Percentiles rank a stretch among this genome's conserved stretches.
These are phyloP conservation scores for Melanchra persicariae DNA, from an alignment of 2,888 invertebrate genomes.

Conservation along the genomic window DNA sequence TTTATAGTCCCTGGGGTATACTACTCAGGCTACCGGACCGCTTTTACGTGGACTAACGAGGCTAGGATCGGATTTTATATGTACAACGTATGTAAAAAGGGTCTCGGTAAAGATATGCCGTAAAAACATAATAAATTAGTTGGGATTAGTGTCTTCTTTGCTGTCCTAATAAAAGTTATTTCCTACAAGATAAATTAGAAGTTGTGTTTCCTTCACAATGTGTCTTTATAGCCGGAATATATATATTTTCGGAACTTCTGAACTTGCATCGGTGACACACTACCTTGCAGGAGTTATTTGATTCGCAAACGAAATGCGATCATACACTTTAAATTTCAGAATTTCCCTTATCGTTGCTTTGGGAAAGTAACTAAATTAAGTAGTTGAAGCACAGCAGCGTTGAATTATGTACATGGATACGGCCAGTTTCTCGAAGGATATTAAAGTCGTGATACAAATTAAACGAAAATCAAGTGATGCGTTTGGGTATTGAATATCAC, in stretches of 20 bases:
- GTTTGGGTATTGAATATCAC: not conserved
- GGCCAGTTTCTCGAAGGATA: not conserved
- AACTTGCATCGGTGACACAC: constrained; percentile 36
- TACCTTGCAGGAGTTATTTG: constrained; percentile 48
- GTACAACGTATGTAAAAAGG: constrained; percentile 31
- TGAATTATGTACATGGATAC: too few species aligned
- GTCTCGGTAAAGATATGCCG: constrained; percentile 15
- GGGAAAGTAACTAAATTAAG: constrained; percentile 58
- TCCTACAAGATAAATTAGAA: constrained; percentile 5
- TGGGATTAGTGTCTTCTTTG: not conserved
- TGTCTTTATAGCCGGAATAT: too few species aligned
- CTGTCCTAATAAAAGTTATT: constrained; percentile 1
- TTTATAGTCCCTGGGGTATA: constrained; percentile 32
- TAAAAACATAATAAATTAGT: constrained; percentile 47
- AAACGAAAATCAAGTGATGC: not conserved
- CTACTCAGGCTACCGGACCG: constrained; percentile 13
- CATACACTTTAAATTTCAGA: constrained; percentile 51
- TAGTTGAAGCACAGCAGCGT: not conserved
- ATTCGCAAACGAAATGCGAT: constrained; percentile 44
- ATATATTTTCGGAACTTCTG: too few species aligned
- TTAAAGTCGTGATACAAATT: not conserved
- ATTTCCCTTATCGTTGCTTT: constrained; percentile 61
- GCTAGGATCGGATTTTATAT: constrained; percentile 27
- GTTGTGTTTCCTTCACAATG: not conserved
- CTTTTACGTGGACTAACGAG: constrained; percentile 35